Base-by-base conservation (phyloP, 2,888 invertebrate genomes). In the Drosophila meridionalis region DNA sequence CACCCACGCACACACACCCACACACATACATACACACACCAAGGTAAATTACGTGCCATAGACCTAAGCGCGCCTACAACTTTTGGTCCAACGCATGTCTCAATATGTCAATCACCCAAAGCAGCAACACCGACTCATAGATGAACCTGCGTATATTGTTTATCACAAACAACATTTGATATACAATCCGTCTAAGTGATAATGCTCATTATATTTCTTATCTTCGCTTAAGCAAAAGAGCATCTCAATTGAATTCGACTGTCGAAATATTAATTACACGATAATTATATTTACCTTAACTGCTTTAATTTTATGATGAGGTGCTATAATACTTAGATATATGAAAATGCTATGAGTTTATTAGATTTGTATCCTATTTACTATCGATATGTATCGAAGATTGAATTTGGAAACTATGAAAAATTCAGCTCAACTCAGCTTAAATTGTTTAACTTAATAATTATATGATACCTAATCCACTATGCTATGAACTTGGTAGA, bases 181-280 rank as follows among this genome's bases (percentile, higher is more conserved):
- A 87, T 52, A 56, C 69, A 70, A 87, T 87, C 72, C 80, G 72
- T 71, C 72, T 66, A 63, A 71, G 73, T 78, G 71, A 66, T 72
- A 73, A 67, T 58, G 47, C 48, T 52, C 56, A 52, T 62, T 75
- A 56, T 64, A 38, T 47, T 42, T 50, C 38, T 57, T 42, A 50
- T 45, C 20, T 42, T 50, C 14, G 30, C 45, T 30, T 30, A 11
- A 11, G 28, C n/a, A 28, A 40, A 43, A 8, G 34, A 20, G 30
- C 20, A 9, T 20, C 20, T 20, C 32, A 61, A 34, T 61, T 61
- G 47, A 40, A 56, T 45, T 61, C 8, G 45, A 12, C 64, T 70
- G 70, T 60, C 70, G 68, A 65, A 86, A 83, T 82, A 82, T 82
- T 84, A 82, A 82, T 82, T 82, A 82, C 82, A 60, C 5, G 77